Percentiles rank a stretch among this genome's conserved stretches.
Evolutionary conservation across 2,888 invertebrate species (phyloP).

Genomic region (Meghimatium bilineatum): DNA sequence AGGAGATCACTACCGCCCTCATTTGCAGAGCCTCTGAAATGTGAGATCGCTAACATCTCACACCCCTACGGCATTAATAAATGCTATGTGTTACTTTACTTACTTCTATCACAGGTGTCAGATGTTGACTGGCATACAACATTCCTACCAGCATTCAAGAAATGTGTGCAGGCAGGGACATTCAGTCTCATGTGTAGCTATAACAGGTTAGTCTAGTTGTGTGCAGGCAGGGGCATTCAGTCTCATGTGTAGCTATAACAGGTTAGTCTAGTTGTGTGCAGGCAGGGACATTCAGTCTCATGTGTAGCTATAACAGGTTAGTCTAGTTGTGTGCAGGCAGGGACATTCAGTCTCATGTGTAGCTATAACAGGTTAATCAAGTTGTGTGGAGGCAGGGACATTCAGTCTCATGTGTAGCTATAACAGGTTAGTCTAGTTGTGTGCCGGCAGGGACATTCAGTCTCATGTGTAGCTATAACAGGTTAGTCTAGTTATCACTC

Average conservation of each 20-base stretch:
- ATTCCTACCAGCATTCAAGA: conserved; percentile 71
- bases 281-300: conserved; percentile 73
- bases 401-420: too few species aligned
- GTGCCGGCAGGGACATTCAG: too few species aligned
- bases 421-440: too few species aligned
- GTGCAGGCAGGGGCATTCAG: conserved; percentile 53
- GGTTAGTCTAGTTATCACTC: too few species aligned
- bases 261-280: conserved; percentile 70
- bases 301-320: conserved; percentile 76
- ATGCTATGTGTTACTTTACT: too few species aligned
- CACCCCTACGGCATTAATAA: too few species aligned
- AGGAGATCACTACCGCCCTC: too few species aligned
- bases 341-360: conserved; percentile 74
- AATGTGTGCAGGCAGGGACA: conserved; percentile 72
- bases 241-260: conserved; percentile 68
- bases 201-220: conserved; percentile 64
- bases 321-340: too few species aligned
- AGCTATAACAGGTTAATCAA: conserved; percentile 74
- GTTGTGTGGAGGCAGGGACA: too few species aligned
- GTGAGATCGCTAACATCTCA: too few species aligned
- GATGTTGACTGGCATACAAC: conserved; percentile 71
- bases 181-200: conserved; percentile 76
- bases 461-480: too few species aligned
- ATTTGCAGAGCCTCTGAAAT: too few species aligned
- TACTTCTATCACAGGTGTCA: conserved; percentile 60